These are phyloP conservation scores for Strix aluco DNA, from an alignment of 2,113 vertebrate species.

Conservation along the genomic window DNA sequence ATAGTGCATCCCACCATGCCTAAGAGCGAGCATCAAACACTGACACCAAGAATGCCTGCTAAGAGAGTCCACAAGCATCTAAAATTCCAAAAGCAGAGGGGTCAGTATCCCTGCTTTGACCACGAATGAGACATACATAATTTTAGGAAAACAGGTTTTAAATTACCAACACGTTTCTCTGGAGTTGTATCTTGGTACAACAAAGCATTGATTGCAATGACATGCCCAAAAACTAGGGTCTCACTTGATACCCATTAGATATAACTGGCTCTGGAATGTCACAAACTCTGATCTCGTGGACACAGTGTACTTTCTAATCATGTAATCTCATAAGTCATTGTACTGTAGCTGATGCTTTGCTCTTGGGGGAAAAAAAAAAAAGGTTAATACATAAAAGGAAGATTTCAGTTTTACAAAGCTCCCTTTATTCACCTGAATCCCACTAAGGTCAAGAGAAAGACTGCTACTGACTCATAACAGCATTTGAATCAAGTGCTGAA, in stretches of 20 bases:
- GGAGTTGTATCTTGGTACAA: not conserved
- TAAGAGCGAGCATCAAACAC: not conserved
- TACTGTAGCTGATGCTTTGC: not conserved
- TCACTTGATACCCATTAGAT: not conserved
- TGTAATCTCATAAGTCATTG: not conserved
- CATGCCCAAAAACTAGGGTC: not conserved
- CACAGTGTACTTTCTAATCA: not conserved
- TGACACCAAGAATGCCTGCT: not conserved
- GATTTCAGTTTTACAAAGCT: not conserved
- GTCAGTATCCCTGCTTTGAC: not conserved
- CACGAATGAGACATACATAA: not conserved
- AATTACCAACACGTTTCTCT: not conserved
- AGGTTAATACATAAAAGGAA: not conserved
- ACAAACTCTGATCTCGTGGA: not conserved
- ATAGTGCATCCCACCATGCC: not conserved
- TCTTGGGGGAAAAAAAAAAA: not conserved
- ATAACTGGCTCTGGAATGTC: not conserved
- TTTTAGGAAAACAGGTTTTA: not conserved
- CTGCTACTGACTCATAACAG: not conserved
- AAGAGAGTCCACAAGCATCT: not conserved
- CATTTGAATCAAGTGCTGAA: not conserved
- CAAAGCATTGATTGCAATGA: not conserved
- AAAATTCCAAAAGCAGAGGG: not conserved
- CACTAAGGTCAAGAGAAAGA: not conserved
- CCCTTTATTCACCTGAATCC: not conserved